phyloP scores from a whole-genome alignment of 2,113 vertebrate genomes.

The Dromiciops gliroides region DNA sequence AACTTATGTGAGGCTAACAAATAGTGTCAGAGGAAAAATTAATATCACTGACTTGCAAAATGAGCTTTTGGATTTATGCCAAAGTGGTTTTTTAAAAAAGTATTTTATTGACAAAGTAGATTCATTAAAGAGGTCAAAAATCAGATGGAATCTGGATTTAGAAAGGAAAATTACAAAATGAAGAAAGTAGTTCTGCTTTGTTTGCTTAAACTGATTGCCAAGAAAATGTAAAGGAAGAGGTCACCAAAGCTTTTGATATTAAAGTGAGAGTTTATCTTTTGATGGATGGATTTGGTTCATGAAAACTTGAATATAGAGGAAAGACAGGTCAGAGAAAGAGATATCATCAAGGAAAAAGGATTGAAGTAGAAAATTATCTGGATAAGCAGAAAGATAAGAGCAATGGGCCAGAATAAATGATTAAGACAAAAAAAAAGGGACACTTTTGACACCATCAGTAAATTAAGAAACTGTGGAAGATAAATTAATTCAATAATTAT shows the following conservation, averaged over 20 bases:
- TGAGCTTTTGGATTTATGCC: neutral
- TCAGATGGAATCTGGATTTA: neutral
- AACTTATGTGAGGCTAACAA: neutral
- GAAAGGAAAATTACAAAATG: neutral
- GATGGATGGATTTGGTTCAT: neutral
- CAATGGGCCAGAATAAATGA: neutral
- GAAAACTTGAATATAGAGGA: neutral
- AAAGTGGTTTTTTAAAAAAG: neutral
- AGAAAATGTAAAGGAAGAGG: constrained; percentile 14
- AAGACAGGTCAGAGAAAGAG: neutral
- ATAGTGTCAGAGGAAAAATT: neutral
- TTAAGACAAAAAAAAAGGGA: neutral
- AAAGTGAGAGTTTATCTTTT: neutral
- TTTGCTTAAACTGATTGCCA: neutral
- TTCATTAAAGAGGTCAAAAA: neutral
- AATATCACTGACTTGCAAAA: constrained; percentile 1
- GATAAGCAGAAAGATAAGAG: neutral
- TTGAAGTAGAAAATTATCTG: neutral
- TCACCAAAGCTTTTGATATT: neutral
- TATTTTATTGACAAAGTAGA: neutral
- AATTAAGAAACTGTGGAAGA: neutral
- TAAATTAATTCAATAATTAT: neutral
- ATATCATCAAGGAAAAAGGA: neutral
- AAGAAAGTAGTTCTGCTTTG: neutral
- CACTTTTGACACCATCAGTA: neutral